A percentile compares a stretch with the other conserved stretches of the same genome.
Evolutionary conservation across 1,140 invertebrate species (phyloP).

Genomic region (Steinernema feltiae): DNA sequence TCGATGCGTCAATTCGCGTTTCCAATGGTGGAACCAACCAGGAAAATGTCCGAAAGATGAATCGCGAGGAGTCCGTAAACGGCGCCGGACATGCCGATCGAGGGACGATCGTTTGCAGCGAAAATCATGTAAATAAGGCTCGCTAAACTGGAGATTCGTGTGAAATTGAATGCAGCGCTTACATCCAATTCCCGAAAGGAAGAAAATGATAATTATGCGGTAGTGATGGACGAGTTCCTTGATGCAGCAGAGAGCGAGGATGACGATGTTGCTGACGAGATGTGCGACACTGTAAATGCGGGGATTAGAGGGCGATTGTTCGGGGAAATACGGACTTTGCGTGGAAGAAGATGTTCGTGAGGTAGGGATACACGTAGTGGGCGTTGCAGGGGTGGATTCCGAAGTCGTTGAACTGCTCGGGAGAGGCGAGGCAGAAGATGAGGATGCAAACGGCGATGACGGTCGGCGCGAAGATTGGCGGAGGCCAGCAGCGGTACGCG

Average conservation of each 20-base stretch:
- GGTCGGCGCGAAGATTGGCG: neutral
- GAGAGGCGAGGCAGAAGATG: neutral
- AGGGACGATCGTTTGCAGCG: neutral
- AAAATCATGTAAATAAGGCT: neutral
- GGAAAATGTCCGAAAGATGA: neutral
- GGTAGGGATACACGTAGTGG: neutral
- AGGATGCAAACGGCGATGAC: neutral
- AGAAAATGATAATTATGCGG: neutral
- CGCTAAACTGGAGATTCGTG: neutral
- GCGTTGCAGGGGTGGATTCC: neutral
- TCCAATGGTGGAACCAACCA: neutral
- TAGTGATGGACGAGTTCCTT: slow-evolving; percentile 6
- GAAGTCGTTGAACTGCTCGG: neutral
- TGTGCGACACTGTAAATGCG: neutral
- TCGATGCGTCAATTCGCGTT: neutral
- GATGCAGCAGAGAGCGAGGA: neutral
- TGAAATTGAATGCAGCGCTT: neutral
- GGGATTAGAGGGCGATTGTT: neutral
- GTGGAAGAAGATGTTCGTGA: slow-evolving; percentile 1
- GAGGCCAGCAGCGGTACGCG: slow-evolving; percentile 9
- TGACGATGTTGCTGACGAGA: neutral
- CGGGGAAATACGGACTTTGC: neutral
- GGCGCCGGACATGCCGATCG: neutral
- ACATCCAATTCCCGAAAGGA: slow-evolving; percentile 3
- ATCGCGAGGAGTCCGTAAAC: neutral